phyloP scores from a whole-genome alignment of 1,140 invertebrate species.

The Helicorthomorpha holstii region DNA sequence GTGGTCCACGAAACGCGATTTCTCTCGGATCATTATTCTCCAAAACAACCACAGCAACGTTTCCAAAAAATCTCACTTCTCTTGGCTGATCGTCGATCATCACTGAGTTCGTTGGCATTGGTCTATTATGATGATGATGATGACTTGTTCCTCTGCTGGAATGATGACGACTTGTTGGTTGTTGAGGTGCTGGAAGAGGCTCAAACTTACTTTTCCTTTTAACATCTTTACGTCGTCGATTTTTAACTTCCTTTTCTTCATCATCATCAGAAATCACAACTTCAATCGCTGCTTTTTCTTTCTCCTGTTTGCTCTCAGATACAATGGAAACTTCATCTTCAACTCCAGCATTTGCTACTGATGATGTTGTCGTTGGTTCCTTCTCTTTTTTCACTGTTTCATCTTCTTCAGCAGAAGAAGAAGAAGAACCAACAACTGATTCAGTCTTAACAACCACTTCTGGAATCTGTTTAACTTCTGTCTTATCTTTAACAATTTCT shows the following conservation, averaged over 20 bases:
- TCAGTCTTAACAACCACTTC: not conserved
- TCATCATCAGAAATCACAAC: too few relatives aligned
- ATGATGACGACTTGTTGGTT: not conserved
- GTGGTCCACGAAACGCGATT: constrained; percentile 45
- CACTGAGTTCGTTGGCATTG: constrained; percentile 53
- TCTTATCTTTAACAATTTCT: not conserved
- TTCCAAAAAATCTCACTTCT: constrained; percentile 70
- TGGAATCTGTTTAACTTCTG: too few relatives aligned
- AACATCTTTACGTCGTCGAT: not conserved
- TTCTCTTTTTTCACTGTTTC: not conserved
- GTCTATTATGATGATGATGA: not conserved
- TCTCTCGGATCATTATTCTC: constrained; percentile 66
- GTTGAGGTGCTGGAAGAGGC: not conserved
- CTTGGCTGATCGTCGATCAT: constrained; percentile 62
- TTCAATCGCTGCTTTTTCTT: not conserved
- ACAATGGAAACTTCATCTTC: not conserved
- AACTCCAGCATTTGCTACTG: not conserved
- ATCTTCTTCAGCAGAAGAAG: not conserved
- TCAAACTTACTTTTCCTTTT: not conserved
- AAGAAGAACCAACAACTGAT: too few relatives aligned
- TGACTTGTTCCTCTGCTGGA: too few relatives aligned
- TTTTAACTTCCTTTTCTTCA: not conserved
- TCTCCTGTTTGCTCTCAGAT: not conserved
- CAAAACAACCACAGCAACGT: constrained; percentile 65
- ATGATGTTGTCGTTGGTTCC: not conserved